A percentile compares a stretch with the other conserved stretches of the same genome.
phyloP scores from a whole-genome alignment of 2,888 invertebrate species.

The Venusia cambrica region DNA sequence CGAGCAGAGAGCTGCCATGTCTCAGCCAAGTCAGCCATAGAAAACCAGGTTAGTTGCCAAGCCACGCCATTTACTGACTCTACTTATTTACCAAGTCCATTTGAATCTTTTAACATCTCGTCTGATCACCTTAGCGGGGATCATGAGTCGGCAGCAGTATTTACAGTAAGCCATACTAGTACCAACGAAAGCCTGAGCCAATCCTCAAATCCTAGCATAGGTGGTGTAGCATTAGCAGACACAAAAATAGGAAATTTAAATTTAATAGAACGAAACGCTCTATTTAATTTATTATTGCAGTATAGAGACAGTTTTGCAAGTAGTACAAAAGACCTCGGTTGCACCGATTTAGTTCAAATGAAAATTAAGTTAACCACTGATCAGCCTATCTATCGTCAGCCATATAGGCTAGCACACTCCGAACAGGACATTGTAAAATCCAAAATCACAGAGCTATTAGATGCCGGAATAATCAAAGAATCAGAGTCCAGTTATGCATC shows the following conservation, averaged over 20 bases:
- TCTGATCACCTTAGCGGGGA: neutral
- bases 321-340: constrained; percentile 26
- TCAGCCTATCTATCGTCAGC: constrained; percentile 23
- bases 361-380: constrained; percentile 25
- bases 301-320: constrained; percentile 21
- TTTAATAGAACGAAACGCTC: neutral
- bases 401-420: constrained; percentile 15
- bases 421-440: neutral
- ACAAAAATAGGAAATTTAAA: neutral
- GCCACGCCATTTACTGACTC: constrained; percentile 3
- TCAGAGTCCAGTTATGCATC: constrained; percentile 30
- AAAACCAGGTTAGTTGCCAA: constrained; percentile 2
- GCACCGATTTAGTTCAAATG: constrained; percentile 29
- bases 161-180: no score
- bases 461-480: constrained; percentile 31
- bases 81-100: neutral
- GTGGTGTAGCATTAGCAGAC: constrained; percentile 1
- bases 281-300: neutral
- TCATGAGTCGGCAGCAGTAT: no score
- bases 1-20: constrained; percentile 1
- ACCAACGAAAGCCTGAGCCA: no score
- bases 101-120: neutral
- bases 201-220: constrained; percentile 15
- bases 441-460: constrained; percentile 28
- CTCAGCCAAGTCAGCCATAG: no score